Base-by-base conservation (phyloP, 2,797 vertebrate species). In the Sciurus vulgaris region DNA sequence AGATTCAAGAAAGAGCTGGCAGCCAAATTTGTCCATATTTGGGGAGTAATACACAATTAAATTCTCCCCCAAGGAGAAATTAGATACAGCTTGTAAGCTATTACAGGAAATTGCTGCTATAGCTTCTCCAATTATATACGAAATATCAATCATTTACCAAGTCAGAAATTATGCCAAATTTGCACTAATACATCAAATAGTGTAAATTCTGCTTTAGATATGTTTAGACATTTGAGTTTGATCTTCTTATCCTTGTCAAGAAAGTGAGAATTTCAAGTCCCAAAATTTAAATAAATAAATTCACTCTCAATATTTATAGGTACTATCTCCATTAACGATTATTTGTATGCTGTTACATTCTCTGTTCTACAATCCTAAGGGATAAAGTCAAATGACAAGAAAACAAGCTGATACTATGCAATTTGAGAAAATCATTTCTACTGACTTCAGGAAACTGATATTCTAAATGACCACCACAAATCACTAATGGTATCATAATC, bases 11-110 rank as follows among this genome's bases (percentile, higher is more conserved):
- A 93, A 95, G 79, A 97, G 7, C 49, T 95, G 47, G 89, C 15
- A 96, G 86, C 33, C 78, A 97, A 96, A 95, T 93, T 87, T 96
- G 47, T 77, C 69, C 95, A 94, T 88, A 96, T 96, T 93, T 90
- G 76, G 67, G 77, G 28, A 93, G 30, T 86, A 90, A 94, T 47
- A 82, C 26, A 88, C 10, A 87, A 93, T 73, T 96, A 91, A 96
- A 88, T 96, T 95, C 91, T 96, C 79, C 97, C 89, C 89, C 91
- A 94, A 94, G 93, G 93, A 97, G 69, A 96, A 95, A 93, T 96
- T 91, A 93, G 49, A 95, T 73, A 67, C 84, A 94, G 69, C 79
- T 95, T 95, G 81, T 82, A 94, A 95, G 47, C 61, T 95, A 82
- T 96, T 97, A 91, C 35, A 95, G 81, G 69, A 97, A 97, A 95